phyloP scores from a whole-genome alignment of 2,113 vertebrate species.

The Cinclus mexicanus region DNA sequence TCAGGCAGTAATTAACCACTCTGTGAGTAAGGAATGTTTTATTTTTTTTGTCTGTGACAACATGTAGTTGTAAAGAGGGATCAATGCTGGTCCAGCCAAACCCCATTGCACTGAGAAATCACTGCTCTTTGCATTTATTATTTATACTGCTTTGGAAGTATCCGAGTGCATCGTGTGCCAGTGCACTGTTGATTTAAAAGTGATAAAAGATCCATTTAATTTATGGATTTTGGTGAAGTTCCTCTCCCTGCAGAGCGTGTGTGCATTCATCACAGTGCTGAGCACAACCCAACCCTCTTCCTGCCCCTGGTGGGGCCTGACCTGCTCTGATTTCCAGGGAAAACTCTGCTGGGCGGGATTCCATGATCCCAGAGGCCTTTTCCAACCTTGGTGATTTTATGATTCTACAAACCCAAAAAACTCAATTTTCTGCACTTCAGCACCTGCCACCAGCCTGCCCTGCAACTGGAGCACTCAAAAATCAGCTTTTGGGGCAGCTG shows the following conservation, averaged over 20 bases:
- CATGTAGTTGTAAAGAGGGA: neutral
- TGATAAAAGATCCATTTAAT: neutral
- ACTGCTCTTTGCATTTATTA: slow-evolving; percentile 31
- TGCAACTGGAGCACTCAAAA: neutral
- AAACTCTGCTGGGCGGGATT: neutral
- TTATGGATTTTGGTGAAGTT: neutral
- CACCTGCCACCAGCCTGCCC: neutral
- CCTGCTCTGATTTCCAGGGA: neutral
- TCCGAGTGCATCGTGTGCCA: neutral
- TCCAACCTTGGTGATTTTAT: neutral
- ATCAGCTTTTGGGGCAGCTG: neutral
- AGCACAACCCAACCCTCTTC: neutral
- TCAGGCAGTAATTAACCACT: slow-evolving; percentile 37
- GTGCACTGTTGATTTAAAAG: slow-evolving; percentile 1
- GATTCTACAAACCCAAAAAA: fast-evolving
- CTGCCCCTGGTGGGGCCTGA: neutral
- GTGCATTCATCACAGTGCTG: neutral
- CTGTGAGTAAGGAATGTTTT: neutral
- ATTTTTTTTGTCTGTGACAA: slow-evolving; percentile 5
- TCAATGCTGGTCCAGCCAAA: slow-evolving; percentile 16
- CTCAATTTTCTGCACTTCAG: neutral
- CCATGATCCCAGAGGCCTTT: neutral
- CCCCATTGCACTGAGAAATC: neutral
- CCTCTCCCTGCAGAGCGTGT: neutral
- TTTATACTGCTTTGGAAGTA: neutral